Evolutionary conservation across 2,113 vertebrate genomes (phyloP).

Genomic region (Oceanodroma tethys): DNA sequence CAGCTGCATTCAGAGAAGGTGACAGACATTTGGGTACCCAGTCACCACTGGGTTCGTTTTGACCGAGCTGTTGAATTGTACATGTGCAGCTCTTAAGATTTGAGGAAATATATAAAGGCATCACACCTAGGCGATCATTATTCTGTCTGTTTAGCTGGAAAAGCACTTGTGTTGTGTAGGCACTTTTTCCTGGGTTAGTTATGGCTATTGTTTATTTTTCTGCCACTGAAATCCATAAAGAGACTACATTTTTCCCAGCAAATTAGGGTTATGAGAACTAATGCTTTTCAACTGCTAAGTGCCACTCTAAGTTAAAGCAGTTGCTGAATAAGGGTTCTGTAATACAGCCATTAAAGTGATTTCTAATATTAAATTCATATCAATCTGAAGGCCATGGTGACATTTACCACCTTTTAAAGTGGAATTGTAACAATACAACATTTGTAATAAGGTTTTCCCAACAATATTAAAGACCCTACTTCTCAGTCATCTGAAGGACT

Average conservation of each 20-base stretch:
- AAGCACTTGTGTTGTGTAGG: not conserved
- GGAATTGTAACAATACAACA: not conserved
- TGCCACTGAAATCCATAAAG: not conserved
- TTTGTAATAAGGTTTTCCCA: not conserved
- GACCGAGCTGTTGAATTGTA: fast-evolving
- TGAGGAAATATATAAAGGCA: not conserved
- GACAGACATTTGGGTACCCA: not conserved
- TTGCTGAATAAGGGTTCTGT: not conserved
- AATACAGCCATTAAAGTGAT: not conserved
- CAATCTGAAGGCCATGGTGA: not conserved
- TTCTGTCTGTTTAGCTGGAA: not conserved
- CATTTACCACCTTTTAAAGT: not conserved
- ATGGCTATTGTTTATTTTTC: not conserved
- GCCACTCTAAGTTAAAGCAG: not conserved
- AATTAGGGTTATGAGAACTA: not conserved
- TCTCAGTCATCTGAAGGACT: not conserved
- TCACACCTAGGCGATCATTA: not conserved
- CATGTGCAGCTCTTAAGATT: not conserved
- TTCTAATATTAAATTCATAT: not conserved
- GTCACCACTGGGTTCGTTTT: fast-evolving
- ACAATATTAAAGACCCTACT: not conserved
- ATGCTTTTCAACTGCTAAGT: not conserved
- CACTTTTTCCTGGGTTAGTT: not conserved
- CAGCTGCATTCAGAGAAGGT: not conserved
- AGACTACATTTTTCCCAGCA: not conserved